These are phyloP conservation scores for Camponotus floridanus DNA, from an alignment of 1,140 invertebrate genomes.

Conservation along the genomic window DNA sequence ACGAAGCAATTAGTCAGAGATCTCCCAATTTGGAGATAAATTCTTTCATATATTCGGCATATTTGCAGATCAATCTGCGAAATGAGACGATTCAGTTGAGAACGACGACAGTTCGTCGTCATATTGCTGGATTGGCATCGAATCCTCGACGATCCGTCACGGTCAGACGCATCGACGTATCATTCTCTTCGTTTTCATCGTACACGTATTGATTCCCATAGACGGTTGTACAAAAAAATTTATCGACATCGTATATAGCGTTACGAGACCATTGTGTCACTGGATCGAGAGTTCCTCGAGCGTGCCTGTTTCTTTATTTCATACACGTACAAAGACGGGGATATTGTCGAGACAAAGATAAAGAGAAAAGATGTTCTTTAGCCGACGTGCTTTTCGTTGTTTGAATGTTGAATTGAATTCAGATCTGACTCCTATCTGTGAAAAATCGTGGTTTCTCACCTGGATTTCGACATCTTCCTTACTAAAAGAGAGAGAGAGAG, in stretches of 20 bases:
- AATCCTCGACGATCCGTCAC: slow-evolving; percentile 64
- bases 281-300: slow-evolving; percentile 40
- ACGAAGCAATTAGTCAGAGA: slow-evolving; percentile 17
- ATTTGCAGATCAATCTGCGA: slow-evolving; percentile 61
- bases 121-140: slow-evolving; percentile 56
- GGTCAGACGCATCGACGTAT: slow-evolving; percentile 44
- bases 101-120: slow-evolving; percentile 64
- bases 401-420: slow-evolving; percentile 60
- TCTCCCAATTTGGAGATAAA: slow-evolving; percentile 55
- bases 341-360: slow-evolving; percentile 27
- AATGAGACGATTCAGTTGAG: slow-evolving; percentile 42
- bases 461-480: background rate
- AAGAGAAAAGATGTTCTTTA: background rate
- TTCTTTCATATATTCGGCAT: slow-evolving; percentile 31
- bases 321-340: slow-evolving; percentile 6
- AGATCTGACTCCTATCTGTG: slow-evolving; percentile 54
- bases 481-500: background rate
- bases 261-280: slow-evolving; percentile 41
- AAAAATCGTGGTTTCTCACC: slow-evolving; percentile 59
- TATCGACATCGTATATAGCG: background rate
- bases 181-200: slow-evolving; percentile 50
- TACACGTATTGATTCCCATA: slow-evolving; percentile 30
- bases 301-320: slow-evolving; percentile 33
- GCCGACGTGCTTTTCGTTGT: slow-evolving; percentile 11
- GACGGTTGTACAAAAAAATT: slow-evolving; percentile 29